These are phyloP conservation scores for Trimorus sp. DNA, from an alignment of 2,888 invertebrate species.

Conservation along the genomic window DNA sequence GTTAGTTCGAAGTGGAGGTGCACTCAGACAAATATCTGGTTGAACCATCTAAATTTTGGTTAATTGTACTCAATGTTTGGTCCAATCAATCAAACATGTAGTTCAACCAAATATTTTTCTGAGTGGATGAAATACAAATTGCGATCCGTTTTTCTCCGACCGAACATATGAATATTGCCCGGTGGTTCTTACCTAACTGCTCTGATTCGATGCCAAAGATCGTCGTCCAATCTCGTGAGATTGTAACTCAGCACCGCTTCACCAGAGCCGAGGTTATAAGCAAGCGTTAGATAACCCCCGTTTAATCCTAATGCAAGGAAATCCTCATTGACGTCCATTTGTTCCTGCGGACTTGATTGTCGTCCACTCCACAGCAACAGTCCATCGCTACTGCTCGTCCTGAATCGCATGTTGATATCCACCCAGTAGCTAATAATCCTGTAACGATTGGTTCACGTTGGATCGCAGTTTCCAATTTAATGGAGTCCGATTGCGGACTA, in stretches of 20 bases:
- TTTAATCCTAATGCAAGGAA: constrained; percentile 93
- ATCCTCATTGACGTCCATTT: constrained; percentile 85
- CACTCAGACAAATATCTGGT: no score
- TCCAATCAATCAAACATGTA: constrained; percentile 1
- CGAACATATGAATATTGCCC: constrained; percentile 10
- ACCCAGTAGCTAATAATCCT: constrained; percentile 92
- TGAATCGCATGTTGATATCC: constrained; percentile 94
- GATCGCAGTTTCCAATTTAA: constrained; percentile 37
- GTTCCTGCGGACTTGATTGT: constrained; percentile 81
- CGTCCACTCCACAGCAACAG: constrained; percentile 93
- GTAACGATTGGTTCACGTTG: constrained; percentile 68
- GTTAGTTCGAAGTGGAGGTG: no score
- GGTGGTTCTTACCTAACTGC: constrained; percentile 85
- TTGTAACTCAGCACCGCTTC: constrained; percentile 93
- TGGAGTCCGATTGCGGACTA: constrained; percentile 36
- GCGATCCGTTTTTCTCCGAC: neutral
- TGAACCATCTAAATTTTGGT: no score
- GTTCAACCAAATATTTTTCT: no score
- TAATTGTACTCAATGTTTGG: no score
- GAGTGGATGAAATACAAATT: no score
- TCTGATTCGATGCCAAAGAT: constrained; percentile 91
- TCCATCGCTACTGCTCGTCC: constrained; percentile 87
- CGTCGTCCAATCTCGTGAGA: constrained; percentile 93
- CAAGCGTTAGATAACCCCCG: constrained; percentile 88
- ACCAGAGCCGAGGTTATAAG: constrained; percentile 94